These are phyloP conservation scores for Macroramphosus scolopax DNA, from an alignment of 2,797 vertebrate species.

Conservation along the genomic window DNA sequence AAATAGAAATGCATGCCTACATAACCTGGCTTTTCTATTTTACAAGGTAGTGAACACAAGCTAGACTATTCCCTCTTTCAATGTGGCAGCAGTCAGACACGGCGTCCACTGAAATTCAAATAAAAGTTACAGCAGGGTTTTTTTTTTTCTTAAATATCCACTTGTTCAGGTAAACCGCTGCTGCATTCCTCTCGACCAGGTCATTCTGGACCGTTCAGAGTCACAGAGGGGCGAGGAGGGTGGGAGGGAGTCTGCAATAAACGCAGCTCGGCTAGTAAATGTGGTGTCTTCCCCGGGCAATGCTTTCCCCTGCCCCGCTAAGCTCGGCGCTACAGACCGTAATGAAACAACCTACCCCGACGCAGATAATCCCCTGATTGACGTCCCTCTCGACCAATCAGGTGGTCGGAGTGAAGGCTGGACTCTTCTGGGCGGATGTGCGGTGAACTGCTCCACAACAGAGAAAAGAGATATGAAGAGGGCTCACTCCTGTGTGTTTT, in stretches of 20 bases:
- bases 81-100: slow-evolving; percentile 9
- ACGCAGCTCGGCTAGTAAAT: slow-evolving; percentile 39
- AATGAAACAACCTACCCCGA: slow-evolving; percentile 66
- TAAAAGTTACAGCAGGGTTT: slow-evolving; percentile 20
- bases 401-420: neutral
- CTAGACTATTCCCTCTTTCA: too few species aligned
- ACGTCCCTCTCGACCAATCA: slow-evolving; percentile 61
- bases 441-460: too few species aligned
- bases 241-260: slow-evolving; percentile 2
- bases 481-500: too few species aligned
- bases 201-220: slow-evolving; percentile 57
- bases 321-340: slow-evolving; percentile 33
- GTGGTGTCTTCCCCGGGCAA: slow-evolving; percentile 61
- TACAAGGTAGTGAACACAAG: too few species aligned
- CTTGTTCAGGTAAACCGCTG: slow-evolving; percentile 55
- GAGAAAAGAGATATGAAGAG: too few species aligned
- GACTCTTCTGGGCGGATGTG: too few species aligned
- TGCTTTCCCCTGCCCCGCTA: slow-evolving; percentile 46
- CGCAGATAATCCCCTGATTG: slow-evolving; percentile 58
- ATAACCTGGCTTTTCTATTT: slow-evolving; percentile 22
- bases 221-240: slow-evolving; percentile 7
- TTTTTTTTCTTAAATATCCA: slow-evolving; percentile 30
- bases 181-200: slow-evolving; percentile 52
- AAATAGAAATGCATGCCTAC: slow-evolving; percentile 15
- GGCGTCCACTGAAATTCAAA: slow-evolving; percentile 18